Percentiles rank a stretch among this genome's conserved stretches.
These are phyloP conservation scores for Antheraea pernyi DNA, from an alignment of 1,140 invertebrate species.

Conservation along the genomic window DNA sequence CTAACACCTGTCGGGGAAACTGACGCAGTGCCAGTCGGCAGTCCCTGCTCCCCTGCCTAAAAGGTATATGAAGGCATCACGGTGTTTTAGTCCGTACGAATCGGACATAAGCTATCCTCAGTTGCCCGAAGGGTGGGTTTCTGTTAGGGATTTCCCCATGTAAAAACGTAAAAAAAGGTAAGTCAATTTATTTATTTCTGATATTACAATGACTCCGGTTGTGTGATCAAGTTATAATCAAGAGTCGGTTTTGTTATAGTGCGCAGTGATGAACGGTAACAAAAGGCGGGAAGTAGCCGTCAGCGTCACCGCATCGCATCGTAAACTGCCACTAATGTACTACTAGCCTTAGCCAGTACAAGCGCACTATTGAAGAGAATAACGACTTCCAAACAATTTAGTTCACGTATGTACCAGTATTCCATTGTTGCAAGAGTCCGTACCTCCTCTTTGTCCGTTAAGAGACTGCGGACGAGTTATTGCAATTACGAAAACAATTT, in stretches of 20 bases:
- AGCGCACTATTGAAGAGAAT: neutral
- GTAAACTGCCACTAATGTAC: conserved; percentile 14
- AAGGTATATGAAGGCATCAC: too few relatives aligned
- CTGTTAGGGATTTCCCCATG: too few relatives aligned
- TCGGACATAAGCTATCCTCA: too few relatives aligned
- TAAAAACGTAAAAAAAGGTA: too few relatives aligned
- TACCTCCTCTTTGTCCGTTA: neutral
- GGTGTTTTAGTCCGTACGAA: too few relatives aligned
- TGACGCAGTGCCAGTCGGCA: too few relatives aligned
- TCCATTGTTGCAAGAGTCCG: neutral
- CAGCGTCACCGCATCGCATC: conserved; percentile 21
- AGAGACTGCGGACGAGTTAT: neutral
- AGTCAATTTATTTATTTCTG: too few relatives aligned
- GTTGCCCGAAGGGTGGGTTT: too few relatives aligned
- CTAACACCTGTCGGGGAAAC: too few relatives aligned
- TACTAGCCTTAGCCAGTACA: conserved; percentile 16
- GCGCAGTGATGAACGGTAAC: conserved; percentile 33
- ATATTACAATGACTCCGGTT: too few relatives aligned
- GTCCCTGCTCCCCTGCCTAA: too few relatives aligned
- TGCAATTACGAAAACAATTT: neutral
- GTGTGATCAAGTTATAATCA: neutral
- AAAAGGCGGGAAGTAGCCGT: conserved; percentile 50
- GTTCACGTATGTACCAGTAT: neutral
- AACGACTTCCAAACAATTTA: neutral
- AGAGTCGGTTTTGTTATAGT: conserved; percentile 25